These are phyloP conservation scores for Calidris pugnax DNA, from an alignment of 2,113 vertebrate species.

Conservation along the genomic window DNA sequence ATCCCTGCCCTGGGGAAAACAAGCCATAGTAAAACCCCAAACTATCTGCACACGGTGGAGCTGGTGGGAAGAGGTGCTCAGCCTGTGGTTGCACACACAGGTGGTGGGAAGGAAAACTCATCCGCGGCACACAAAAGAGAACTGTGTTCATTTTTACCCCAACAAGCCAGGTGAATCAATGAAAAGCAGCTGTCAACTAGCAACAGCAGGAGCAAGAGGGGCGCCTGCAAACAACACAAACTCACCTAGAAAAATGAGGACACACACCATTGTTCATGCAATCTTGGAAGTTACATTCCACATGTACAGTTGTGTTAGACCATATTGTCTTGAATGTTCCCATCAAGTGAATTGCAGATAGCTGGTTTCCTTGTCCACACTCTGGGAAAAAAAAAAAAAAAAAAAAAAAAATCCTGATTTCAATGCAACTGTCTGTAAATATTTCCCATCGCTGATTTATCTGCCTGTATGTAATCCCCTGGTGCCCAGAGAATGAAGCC, in stretches of 20 bases:
- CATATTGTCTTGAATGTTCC: neutral
- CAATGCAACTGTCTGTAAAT: neutral
- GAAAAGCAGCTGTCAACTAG: neutral
- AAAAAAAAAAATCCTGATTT: neutral
- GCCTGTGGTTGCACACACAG: neutral
- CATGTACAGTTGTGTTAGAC: neutral
- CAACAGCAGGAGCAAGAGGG: neutral
- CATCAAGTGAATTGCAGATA: neutral
- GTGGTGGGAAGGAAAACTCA: neutral
- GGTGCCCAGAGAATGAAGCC: neutral
- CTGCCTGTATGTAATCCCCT: neutral
- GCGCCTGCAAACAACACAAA: neutral
- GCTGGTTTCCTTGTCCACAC: neutral
- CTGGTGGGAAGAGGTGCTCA: neutral
- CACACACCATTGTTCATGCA: neutral
- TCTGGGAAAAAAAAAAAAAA: neutral
- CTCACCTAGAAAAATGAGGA: neutral
- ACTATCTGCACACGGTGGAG: neutral
- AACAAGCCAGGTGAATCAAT: neutral
- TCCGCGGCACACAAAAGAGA: neutral
- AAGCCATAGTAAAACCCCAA: neutral
- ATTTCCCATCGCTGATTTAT: neutral
- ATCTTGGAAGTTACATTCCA: neutral
- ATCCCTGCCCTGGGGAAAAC: neutral
- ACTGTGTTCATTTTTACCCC: neutral